These are phyloP conservation scores for Mormyrops boulengeri DNA, from an alignment of 2,797 vertebrate species.

Conservation along the genomic window DNA sequence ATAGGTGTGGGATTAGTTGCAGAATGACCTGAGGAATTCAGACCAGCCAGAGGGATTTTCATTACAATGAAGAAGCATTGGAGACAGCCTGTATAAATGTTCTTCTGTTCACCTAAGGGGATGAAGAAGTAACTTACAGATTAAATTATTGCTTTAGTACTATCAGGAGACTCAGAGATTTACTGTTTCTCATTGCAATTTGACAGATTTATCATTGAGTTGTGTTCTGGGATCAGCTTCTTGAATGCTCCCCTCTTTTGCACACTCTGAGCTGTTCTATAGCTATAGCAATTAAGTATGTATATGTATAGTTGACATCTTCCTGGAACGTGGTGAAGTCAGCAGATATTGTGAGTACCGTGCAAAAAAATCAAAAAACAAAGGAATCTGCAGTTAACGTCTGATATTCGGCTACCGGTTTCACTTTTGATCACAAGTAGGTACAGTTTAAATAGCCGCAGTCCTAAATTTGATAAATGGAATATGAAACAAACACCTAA, in stretches of 20 bases:
- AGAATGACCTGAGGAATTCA: not conserved
- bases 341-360: not conserved
- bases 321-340: not conserved
- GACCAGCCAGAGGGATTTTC: not conserved
- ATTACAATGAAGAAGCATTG: not conserved
- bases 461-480: not conserved
- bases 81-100: not conserved
- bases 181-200: not conserved
- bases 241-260: not conserved
- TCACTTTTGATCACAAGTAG: not conserved
- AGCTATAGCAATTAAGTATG: not conserved
- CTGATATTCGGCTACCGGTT: not conserved
- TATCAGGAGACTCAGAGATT: not conserved
- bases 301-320: not conserved
- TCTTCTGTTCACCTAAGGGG: not conserved
- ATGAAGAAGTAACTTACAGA: not conserved
- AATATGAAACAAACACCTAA: not conserved
- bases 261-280: not conserved
- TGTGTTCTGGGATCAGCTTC: not conserved
- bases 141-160: not conserved
- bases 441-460: not conserved
- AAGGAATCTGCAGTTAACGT: not conserved
- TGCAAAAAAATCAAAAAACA: not conserved
- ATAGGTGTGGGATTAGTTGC: not conserved
- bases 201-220: conserved; percentile 5